Base-by-base conservation (phyloP, 2,113 vertebrate genomes). In the Varanus salvator region DNA sequence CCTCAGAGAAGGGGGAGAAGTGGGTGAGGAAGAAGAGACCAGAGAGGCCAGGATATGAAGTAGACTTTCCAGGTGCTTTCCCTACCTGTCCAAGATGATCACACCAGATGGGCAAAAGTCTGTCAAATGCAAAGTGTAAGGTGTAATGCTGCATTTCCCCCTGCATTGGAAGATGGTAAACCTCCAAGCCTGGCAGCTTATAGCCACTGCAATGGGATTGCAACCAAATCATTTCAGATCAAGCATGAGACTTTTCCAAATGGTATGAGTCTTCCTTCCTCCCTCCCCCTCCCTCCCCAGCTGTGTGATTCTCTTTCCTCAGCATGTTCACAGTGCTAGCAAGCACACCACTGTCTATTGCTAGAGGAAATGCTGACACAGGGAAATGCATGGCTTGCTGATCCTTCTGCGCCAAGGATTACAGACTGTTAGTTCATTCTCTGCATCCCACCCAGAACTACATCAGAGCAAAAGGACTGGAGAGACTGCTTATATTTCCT, bases 321-420 rank as follows among this genome's bases (percentile, higher is more conserved):
- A 48, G 38, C 44, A 15, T 68, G 38, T 57, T n/a, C 60, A 21
- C 27, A 84, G 6, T 6, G 71, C 27, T 23, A 25, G 25, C 34
- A 72, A 11, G 52, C 6, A 34, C 66, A 27, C 7, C 44, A 38
- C 31, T 52, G 23, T 60, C 9, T 88, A 17, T 57, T 52, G 12
- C 17, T 76, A 34, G 57, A 6, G 6, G 72, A 84, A 89, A 89
- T 34, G 57, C 81, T 84, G 88, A 84, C 19, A 27, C 23, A 52
- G 8, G 74, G 29, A 66, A 52, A 84, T 77, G n/a, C 85, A 27
- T 78, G 74, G 60, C 48, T 85, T 89, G 57, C 44, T 77, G 21
- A 78, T 69, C 38, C 7, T 85, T 54, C 66, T 80, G 74, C 57
- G 74, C 88, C 74, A 85, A 71, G 64, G 74, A 89, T 85, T 54